Conservation (phyloP, 1,140 invertebrate genomes). For the Sogatella furcifera region DNA sequence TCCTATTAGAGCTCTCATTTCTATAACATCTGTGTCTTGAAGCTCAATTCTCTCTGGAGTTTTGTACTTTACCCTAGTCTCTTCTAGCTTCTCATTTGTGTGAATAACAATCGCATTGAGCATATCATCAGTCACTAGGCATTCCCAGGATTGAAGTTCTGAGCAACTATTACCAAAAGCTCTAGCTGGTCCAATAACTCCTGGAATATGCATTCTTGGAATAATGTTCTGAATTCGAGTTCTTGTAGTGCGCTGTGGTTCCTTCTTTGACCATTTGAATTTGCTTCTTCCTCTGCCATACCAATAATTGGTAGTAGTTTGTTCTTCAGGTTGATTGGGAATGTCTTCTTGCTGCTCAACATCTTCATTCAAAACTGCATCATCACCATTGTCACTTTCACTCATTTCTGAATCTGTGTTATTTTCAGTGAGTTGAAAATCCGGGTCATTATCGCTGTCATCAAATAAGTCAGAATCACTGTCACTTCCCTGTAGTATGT, state of each 20-base stretch:
- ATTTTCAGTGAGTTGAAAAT: background rate
- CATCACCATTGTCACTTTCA: background rate
- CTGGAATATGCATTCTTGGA: too few relatives aligned
- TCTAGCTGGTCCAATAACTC: background rate
- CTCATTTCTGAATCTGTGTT: background rate
- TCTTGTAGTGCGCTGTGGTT: background rate
- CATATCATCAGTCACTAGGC: conserved; percentile 36
- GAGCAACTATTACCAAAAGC: background rate
- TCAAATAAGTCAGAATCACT: background rate
- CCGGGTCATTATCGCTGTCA: background rate
- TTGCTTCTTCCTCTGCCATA: background rate
- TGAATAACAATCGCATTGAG: conserved; percentile 35
- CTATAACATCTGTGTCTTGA: conserved; percentile 17
- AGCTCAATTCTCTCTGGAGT: background rate
- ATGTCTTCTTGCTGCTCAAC: background rate
- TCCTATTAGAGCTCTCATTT: conserved; percentile 24
- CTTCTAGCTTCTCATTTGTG: conserved; percentile 35
- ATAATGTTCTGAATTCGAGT: background rate
- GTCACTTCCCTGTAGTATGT: too few relatives aligned
- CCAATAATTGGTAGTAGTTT: background rate
- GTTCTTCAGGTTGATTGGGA: background rate
- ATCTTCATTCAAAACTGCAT: background rate
- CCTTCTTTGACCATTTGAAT: background rate
- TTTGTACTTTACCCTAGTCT: conserved; percentile 6
- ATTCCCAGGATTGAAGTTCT: conserved; percentile 32